These are phyloP conservation scores for Diplazon laetatorius DNA, from an alignment of 2,888 invertebrate genomes.

Conservation along the genomic window DNA sequence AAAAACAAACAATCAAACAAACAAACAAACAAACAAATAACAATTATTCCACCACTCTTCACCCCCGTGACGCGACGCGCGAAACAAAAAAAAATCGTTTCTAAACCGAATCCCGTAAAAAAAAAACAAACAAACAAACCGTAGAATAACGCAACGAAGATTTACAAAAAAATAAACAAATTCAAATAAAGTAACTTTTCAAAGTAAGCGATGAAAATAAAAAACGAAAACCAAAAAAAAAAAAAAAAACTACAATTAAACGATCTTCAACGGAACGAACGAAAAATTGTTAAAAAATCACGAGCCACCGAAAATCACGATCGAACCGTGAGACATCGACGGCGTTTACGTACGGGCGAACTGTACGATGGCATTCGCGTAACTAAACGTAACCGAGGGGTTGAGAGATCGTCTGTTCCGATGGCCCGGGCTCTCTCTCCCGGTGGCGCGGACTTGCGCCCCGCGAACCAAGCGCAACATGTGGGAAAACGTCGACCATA, in stretches of 20 bases:
- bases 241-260: no score
- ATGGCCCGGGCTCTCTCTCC: constrained; percentile 80
- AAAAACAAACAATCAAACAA: constrained; percentile 10
- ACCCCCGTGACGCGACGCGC: constrained; percentile 32
- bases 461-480: constrained; percentile 81
- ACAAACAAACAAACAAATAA: no score
- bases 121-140: no score
- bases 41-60: constrained; percentile 18
- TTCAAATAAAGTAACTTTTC: no score
- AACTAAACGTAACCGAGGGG: constrained; percentile 74
- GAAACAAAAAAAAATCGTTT: no score
- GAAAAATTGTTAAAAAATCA: neutral
- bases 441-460: constrained; percentile 80
- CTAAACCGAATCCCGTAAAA: no score
- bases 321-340: constrained; percentile 36
- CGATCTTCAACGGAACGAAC: no score
- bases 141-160: no score
- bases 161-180: no score
- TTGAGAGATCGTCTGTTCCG: constrained; percentile 73
- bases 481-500: constrained; percentile 78
- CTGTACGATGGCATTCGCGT: constrained; percentile 77
- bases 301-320: no score
- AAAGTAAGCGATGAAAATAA: no score
- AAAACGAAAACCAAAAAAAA: no score
- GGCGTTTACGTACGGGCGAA: constrained; percentile 67